Evolutionary conservation across 2,888 invertebrate genomes (phyloP).

Genomic region (Sipha maydis): DNA sequence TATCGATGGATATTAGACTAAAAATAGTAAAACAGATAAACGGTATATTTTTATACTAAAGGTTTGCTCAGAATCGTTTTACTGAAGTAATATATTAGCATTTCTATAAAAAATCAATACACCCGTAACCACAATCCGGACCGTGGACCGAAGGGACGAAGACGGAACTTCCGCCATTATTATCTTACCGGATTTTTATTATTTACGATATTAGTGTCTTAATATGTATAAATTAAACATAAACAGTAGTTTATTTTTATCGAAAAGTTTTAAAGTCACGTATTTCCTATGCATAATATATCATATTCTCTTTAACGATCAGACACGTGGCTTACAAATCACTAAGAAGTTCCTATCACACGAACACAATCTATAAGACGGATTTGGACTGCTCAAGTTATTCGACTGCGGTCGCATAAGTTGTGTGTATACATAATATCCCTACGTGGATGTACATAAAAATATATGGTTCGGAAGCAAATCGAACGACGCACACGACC

Average conservation of each 20-base stretch:
- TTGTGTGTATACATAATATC: not conserved
- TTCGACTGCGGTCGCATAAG: not conserved
- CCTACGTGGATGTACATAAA: not conserved
- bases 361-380: not conserved
- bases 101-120: too few species aligned
- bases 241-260: not conserved
- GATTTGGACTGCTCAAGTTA: not conserved
- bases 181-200: too few species aligned
- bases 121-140: too few species aligned
- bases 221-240: not conserved
- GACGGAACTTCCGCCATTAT: too few species aligned
- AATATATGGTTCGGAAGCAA: not conserved
- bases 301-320: not conserved
- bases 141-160: too few species aligned
- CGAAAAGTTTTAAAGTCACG: not conserved
- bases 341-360: not conserved
- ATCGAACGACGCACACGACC: not conserved
- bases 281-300: not conserved
- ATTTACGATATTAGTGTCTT: slow-evolving; percentile 16
- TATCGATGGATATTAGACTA: too few species aligned
- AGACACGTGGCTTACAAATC: not conserved
- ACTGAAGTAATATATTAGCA: too few species aligned
- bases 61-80: too few species aligned
- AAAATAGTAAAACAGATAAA: too few species aligned
- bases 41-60: too few species aligned